phyloP scores from a whole-genome alignment of 2,888 invertebrate species.

The Fragum sueziense region DNA sequence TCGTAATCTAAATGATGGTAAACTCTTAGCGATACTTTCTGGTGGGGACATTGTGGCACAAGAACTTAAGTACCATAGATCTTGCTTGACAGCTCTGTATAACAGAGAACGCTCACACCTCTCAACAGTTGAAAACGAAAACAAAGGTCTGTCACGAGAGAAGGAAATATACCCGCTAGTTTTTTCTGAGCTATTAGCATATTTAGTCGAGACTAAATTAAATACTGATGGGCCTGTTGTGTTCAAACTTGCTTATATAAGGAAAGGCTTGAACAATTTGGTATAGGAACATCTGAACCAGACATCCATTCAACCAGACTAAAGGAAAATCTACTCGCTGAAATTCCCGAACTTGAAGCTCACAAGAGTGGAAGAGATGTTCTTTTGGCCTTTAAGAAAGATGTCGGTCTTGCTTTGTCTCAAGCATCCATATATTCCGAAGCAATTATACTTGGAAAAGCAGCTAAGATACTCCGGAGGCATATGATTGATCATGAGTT shows the following conservation, averaged over 20 bases:
- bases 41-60: slow-evolving; percentile 61
- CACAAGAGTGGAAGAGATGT: slow-evolving; percentile 36
- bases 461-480: slow-evolving; percentile 58
- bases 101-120: slow-evolving; percentile 43
- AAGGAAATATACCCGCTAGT: slow-evolving; percentile 15
- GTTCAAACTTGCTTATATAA: too few relatives aligned
- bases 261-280: too few relatives aligned
- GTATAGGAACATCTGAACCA: too few relatives aligned
- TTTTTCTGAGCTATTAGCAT: slow-evolving; percentile 37
- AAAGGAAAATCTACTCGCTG: slow-evolving; percentile 40
- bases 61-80: slow-evolving; percentile 58
- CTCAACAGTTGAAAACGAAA: neutral
- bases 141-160: neutral
- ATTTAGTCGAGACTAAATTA: slow-evolving; percentile 53
- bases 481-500: slow-evolving; percentile 48
- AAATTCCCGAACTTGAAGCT: slow-evolving; percentile 57
- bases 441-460: slow-evolving; percentile 58
- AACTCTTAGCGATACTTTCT: slow-evolving; percentile 51
- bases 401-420: slow-evolving; percentile 40
- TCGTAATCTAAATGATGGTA: slow-evolving; percentile 51
- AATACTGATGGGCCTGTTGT: slow-evolving; percentile 31
- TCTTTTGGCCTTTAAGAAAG: slow-evolving; percentile 33
- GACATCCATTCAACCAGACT: slow-evolving; percentile 39
- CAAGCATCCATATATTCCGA: slow-evolving; percentile 50
- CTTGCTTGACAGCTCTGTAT: slow-evolving; percentile 53